Evolutionary conservation across 2,888 invertebrate species (phyloP), one percentile per base, ranked within the genome.

Genomic region (Tenthredo amoena): DNA sequence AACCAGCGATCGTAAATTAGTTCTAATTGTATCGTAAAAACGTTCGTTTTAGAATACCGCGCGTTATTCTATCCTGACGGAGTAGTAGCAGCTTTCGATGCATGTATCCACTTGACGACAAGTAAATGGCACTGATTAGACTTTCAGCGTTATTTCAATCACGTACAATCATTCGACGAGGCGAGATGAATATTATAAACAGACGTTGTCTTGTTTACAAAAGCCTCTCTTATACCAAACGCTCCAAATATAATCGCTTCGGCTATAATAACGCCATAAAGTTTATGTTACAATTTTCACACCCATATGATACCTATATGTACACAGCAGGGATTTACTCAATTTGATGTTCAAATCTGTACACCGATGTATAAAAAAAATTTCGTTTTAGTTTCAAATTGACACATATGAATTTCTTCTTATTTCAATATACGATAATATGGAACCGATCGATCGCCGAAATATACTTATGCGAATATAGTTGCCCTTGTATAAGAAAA

Each of bases 21-120:
- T 40, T 62, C 10, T 81, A 62, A 81, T 81, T 77, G 77, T 77
- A 77, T 77, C 77, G 77, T 77, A 77, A 77, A 77, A 50, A 76
- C n/a, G 40, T 74, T 43, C 43, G 43, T 43, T 74, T 74, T 26
- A 43, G 1, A 10, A 43, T 55, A 21, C 10, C 26, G 21, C 62
- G 62, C 26, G 21, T 62, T 58, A 26, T 62, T 21, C 62, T 62
- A 10, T 62, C 21, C 26, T 10, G 5, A 62, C 26, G 62, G 1
- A 62, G 37, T 21, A 68, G 34, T 18, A 26, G 18, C 31, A 50
- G 9, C 50, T 77, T 31, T 77, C 37, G 34, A 58, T 81, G 50
- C 58, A 81, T 37, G 37, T 55, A 77, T 21, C 40, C 58, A 58
- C 58, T 81, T 58, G 62, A 81, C 58, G 62, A 81, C 58, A 58